Base-by-base conservation (phyloP, 2,113 vertebrate genomes). In the Aegotheles bennettii region DNA sequence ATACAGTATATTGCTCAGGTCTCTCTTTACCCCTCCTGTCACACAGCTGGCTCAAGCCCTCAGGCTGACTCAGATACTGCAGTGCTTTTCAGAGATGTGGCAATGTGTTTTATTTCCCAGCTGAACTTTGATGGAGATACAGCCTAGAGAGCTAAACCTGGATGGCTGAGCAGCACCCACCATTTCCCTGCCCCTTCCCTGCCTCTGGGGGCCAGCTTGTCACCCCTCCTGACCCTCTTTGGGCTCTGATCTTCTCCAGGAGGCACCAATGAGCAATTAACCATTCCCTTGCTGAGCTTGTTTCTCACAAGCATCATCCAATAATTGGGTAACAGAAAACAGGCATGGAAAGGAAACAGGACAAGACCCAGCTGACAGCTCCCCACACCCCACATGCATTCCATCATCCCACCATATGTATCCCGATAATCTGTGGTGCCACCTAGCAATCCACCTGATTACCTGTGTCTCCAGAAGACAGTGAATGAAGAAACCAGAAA, bases 1-100 rank as follows among this genome's bases (percentile, higher is more conserved):
- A 23, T 11, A 23, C 5, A 20, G 12, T 40, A 6, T 17, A 7
- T 45, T 36, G 26, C 13, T 75, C 0, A 0, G 38, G 26, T 61
- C 18, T 87, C 40, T 56, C 36, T 84, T n/a, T 67, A 33, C 28
- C 7, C 42, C 11, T 84, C 33, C 56, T 71, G 51, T 24, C 38
- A 36, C 2, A 0, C 19, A 24, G 11, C 47, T 63, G 24, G 21
- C 40, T 86, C 13, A n/a, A 77, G 51, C 43, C 28, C 57, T 80
- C 15, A 16, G 53, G 9, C 36, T 85, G 43, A 51, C 63, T 69
- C 73, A 65, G 43, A 7, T 36, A 9, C 20, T 81, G 33, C 38
- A 50, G 18, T 33, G 60, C 20, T 70, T 68, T 65, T 70, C 69
- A 51, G 74, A 86, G 63, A 7, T 50, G 36, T 48, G 79, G n/a